Conservation (phyloP, 1,140 invertebrate species). For the Tyrophagus putrescentiae region DNA sequence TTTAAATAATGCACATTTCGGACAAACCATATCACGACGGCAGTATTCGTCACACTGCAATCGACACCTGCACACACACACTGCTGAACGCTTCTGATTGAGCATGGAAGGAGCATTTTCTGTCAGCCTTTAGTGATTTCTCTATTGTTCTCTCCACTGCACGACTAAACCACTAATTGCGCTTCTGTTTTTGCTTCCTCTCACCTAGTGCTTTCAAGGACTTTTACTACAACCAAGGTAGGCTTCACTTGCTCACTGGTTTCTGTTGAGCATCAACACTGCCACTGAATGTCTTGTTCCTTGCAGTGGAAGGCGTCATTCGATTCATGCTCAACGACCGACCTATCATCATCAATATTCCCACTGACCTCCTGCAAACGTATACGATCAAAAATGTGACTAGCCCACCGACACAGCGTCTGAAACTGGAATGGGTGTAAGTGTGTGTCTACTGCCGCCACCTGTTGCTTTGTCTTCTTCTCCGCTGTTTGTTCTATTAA, state of each 20-base stretch:
- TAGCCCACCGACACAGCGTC: slow-evolving; percentile 56
- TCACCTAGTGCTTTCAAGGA: too few species aligned
- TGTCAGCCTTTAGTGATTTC: too few species aligned
- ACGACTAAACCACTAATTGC: too few species aligned
- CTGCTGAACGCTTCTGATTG: too few species aligned
- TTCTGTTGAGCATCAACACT: not conserved
- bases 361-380: slow-evolving; percentile 45
- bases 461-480: slow-evolving; percentile 29
- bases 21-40: too few species aligned
- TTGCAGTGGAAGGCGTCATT: slow-evolving; percentile 24
- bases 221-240: slow-evolving; percentile 9
- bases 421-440: slow-evolving; percentile 80
- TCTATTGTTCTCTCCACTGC: too few species aligned
- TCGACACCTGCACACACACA: too few species aligned
- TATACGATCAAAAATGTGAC: slow-evolving; percentile 62
- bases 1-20: too few species aligned
- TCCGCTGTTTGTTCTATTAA: not conserved
- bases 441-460: not conserved
- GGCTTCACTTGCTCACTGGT: not conserved
- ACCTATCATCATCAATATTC: slow-evolving; percentile 59
- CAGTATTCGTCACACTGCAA: too few species aligned
- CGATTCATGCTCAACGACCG: slow-evolving; percentile 68
- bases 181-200: too few species aligned
- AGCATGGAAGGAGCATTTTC: too few species aligned
- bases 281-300: not conserved